Percentiles rank a stretch among this genome's conserved stretches.
These are phyloP conservation scores for Sphaeramia orbicularis DNA, from an alignment of 2,797 vertebrate genomes.

Conservation along the genomic window DNA sequence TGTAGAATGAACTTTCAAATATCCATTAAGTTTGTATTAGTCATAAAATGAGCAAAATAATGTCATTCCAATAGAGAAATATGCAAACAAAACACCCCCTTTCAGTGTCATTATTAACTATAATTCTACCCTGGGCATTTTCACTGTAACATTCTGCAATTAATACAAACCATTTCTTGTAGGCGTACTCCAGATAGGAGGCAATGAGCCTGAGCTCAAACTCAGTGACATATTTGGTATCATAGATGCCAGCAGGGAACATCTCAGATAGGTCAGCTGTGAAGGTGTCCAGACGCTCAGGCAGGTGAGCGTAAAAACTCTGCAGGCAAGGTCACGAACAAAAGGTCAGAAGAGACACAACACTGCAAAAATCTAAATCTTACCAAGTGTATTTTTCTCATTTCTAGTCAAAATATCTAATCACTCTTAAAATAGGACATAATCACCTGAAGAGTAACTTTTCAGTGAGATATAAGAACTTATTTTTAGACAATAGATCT, in stretches of 20 bases:
- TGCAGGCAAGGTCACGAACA: slow-evolving; percentile 49
- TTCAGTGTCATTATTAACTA: neutral
- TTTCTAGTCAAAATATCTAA: too few relatives aligned
- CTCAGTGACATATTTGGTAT: slow-evolving; percentile 95
- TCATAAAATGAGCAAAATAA: neutral
- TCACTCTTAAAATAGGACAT: too few relatives aligned
- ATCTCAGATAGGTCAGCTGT: slow-evolving; percentile 94
- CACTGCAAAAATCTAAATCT: too few relatives aligned
- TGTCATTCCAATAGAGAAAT: neutral
- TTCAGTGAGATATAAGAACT: too few relatives aligned
- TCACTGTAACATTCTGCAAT: neutral
- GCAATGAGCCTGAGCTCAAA: slow-evolving; percentile 93
- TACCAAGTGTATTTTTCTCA: too few relatives aligned
- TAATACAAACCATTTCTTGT: slow-evolving; percentile 92
- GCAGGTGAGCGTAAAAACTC: slow-evolving; percentile 95
- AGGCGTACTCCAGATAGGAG: slow-evolving; percentile 96
- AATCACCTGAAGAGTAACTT: too few relatives aligned
- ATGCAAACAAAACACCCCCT: neutral
- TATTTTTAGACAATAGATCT: too few relatives aligned
- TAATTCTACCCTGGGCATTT: neutral
- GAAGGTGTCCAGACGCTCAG: slow-evolving; percentile 92
- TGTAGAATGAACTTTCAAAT: neutral
- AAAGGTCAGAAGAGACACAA: neutral
- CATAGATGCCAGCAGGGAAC: slow-evolving; percentile 96
- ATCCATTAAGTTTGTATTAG: neutral